Evolutionary conservation across 37 sponge, comb jelly and placozoan species (phyloP), one percentile per base, ranked within the genome.

Genomic region (Mnemiopsis leidyi): DNA sequence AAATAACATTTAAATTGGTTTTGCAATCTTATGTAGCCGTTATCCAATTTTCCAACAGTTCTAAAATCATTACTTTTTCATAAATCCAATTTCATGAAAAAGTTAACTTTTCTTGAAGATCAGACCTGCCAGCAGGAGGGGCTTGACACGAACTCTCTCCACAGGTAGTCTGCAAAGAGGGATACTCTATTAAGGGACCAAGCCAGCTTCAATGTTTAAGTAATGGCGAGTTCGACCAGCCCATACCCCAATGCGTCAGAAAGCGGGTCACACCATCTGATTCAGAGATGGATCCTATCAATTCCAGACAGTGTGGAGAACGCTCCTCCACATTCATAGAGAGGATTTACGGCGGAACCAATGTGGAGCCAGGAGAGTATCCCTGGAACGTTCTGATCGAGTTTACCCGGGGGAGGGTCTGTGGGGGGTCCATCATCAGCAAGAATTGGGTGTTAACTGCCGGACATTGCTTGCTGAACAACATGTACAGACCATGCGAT

Each of bases 401-500:
- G 23, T 9, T 92, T 5, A 71, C 28, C 2, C 30, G 67, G 13
- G 75, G 38, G 23, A 23, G 39, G 38, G n/a, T 39, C 34, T 92
- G 93, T 34, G 93, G 93, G 1, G 93, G 93, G 23, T 92, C 93
- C 1, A 73, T 92, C 2, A 25, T 92, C 38, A 30, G 39, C 21
- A 32, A 32, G 38, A 71, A 92, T 7, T 92, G 93, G 93, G 40
- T 92, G 23, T n/a, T 71, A 16, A 92, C 93, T n/a, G 93, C 93
- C 0, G 93, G 48, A 24, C 93, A 92, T 71, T 92, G 93, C 23
- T 2, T 85, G 7, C 79, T 77, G 36, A 33, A 31, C 35, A 77
- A 28, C 18, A 77, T 3, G 3, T 85, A 3, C 48, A 38, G 7
- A 3, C 9, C 40, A 3, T 38, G 61, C 3, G n/a, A 40, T 39